Conservation (phyloP, 2,797 vertebrate genomes). For the Sphaeramia orbicularis region DNA sequence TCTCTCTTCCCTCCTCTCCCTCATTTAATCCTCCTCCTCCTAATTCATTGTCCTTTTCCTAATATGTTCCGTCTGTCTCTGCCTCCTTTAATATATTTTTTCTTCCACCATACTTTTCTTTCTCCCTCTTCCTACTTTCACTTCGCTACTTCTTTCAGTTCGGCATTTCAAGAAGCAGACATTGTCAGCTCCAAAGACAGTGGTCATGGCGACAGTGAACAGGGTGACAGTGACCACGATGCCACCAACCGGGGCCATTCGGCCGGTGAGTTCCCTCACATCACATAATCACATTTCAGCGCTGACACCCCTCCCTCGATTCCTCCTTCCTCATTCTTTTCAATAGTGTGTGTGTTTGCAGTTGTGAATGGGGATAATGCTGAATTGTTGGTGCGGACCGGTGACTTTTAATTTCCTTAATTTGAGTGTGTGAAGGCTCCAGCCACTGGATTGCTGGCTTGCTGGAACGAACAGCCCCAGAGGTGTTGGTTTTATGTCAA, state of each 20-base stretch:
- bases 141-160: slow-evolving; percentile 77
- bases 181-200: slow-evolving; percentile 99
- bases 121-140: background rate
- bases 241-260: slow-evolving; percentile 98
- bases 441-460: slow-evolving; percentile 36
- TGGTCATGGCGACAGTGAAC: slow-evolving; percentile 98
- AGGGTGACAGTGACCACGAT: slow-evolving; percentile 98
- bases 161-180: slow-evolving; percentile 99
- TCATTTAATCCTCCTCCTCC: slow-evolving; percentile 43
- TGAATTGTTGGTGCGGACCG: slow-evolving; percentile 70
- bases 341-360: slow-evolving; percentile 44
- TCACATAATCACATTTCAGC: slow-evolving; percentile 74
- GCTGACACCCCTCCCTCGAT: background rate
- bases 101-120: background rate
- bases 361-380: slow-evolving; percentile 60
- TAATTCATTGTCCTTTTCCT: slow-evolving; percentile 2
- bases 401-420: slow-evolving; percentile 82
- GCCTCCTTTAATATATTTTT: background rate
- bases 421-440: slow-evolving; percentile 59
- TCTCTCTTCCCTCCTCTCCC: slow-evolving; percentile 3
- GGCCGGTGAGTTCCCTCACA: slow-evolving; percentile 89
- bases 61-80: slow-evolving; percentile 15
- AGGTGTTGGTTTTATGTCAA: slow-evolving; percentile 79
- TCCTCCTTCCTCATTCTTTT: slow-evolving; percentile 8
- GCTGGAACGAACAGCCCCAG: slow-evolving; percentile 56